Percentiles rank a stretch among this genome's conserved stretches.
phyloP scores from a whole-genome alignment of 2,113 vertebrate genomes.

The Nerophis lumbriciformis region DNA sequence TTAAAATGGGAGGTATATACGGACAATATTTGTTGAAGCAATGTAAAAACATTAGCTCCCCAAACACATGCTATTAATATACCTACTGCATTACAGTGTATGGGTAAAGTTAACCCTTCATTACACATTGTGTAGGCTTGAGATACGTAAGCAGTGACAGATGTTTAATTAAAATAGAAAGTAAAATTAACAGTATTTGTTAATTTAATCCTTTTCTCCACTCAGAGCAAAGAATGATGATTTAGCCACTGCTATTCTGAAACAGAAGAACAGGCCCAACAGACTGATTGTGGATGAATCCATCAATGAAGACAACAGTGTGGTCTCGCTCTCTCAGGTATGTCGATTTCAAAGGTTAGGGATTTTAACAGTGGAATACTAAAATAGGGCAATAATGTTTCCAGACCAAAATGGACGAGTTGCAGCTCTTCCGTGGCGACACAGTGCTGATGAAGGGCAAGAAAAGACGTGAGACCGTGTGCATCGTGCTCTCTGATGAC shows the following conservation, averaged over 20 bases:
- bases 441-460: slow-evolving; percentile 97
- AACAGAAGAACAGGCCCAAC: slow-evolving; percentile 97
- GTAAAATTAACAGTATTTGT: too few relatives aligned
- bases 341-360: neutral
- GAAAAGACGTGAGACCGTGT: slow-evolving; percentile 95
- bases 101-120: neutral
- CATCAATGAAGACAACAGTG: slow-evolving; percentile 99
- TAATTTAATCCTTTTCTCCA: too few relatives aligned
- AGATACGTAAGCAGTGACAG: neutral
- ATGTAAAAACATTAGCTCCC: too few relatives aligned
- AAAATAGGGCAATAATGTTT: neutral
- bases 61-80: neutral
- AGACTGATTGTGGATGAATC: slow-evolving; percentile 97
- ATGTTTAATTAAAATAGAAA: too few relatives aligned
- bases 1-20: too few relatives aligned
- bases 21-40: too few relatives aligned
- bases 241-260: slow-evolving; percentile 94
- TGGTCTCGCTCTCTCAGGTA: slow-evolving; percentile 97
- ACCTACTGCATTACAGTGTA: neutral
- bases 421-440: slow-evolving; percentile 96
- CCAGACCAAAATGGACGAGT: slow-evolving; percentile 96
- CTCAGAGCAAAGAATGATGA: slow-evolving; percentile 92
- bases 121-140: neutral
- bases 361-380: neutral
- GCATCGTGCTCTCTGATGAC: slow-evolving; percentile 96